A percentile compares a stretch with the other conserved stretches of the same genome.
Conservation (phyloP, 2,888 invertebrate genomes). For the Temnothorax ravouxi region DNA sequence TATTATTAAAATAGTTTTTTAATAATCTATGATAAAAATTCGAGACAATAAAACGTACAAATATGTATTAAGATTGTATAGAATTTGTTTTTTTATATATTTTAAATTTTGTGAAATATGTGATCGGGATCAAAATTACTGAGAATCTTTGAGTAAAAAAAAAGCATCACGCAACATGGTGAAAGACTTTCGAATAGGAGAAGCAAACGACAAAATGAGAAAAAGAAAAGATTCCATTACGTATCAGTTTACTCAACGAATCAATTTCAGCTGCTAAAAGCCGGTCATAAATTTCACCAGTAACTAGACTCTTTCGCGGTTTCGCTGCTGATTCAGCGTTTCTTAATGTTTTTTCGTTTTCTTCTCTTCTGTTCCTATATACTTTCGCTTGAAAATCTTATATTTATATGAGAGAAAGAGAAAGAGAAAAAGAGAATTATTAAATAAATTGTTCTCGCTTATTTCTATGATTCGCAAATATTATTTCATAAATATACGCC, state of each 20-base stretch:
- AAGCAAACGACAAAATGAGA: constrained; percentile 48
- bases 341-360: constrained; percentile 72
- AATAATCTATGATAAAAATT: neutral
- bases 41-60: neutral
- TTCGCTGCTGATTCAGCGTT: constrained; percentile 77
- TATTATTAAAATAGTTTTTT: constrained; percentile 16
- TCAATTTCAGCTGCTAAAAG: constrained; percentile 82
- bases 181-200: constrained; percentile 45
- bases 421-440: neutral
- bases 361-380: constrained; percentile 23
- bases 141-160: constrained; percentile 70
- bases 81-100: neutral
- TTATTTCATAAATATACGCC: neutral
- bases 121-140: constrained; percentile 54
- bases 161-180: constrained; percentile 63
- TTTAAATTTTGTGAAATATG: neutral
- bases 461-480: neutral
- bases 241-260: constrained; percentile 82
- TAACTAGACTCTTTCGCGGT: constrained; percentile 71
- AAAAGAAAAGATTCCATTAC: constrained; percentile 76
- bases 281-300: constrained; percentile 80
- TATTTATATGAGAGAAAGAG: neutral
- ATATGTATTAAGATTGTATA: neutral
- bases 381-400: constrained; percentile 30
- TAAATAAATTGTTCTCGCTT: neutral